Base-by-base conservation (phyloP, 2,113 vertebrate genomes). In the Aythya baeri region DNA sequence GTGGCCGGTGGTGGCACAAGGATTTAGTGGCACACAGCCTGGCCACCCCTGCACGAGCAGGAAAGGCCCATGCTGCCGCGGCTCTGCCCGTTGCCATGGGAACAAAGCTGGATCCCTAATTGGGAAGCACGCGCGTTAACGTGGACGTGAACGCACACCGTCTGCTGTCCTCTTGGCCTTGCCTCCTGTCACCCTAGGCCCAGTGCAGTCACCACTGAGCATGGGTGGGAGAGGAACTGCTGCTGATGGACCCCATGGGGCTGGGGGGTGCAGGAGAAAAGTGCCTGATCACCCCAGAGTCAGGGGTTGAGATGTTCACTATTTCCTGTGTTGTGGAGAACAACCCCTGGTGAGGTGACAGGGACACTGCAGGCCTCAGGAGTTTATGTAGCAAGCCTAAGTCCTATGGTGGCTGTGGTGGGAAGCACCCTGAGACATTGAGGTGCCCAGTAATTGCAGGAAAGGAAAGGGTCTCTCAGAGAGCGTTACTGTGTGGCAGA, bases 41-140 rank as follows among this genome's bases (percentile, higher is more conserved):
- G 13, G 55, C 67, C 23, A 75, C 76, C 67, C 43, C 58, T 70
- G 12, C 50, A 3, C 3, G 3, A 2, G 7, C 5, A 26, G 77
- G 90, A 92, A 94, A 55, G 86, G 88, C 83, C 66, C 13, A 7
- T 13, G 71, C 86, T 84, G 50, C 68, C 8, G 27, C 2, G 32
- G 80, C 77, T 88, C 59, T 94, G 83, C 32, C 32, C 0, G 62
- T 97, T 96, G 88, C 66, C 72, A 59, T 96, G 73, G 97, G 90
- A 95, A 93, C 77, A 58, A 94, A 96, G 68, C 88, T 23, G 77
- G 54, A 86, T 93, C 54, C 70, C 89, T 93, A 81, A 89, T 95
- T 26, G 18, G 79, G 78, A 96, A 72, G 46, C 46, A 68, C 4
- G 7, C 9, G 7, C 9, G 13, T 46, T 73, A 25, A 71, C 17